Evolutionary conservation across 2,113 vertebrate species (phyloP).

Genomic region (Gobiocypris rarus): DNA sequence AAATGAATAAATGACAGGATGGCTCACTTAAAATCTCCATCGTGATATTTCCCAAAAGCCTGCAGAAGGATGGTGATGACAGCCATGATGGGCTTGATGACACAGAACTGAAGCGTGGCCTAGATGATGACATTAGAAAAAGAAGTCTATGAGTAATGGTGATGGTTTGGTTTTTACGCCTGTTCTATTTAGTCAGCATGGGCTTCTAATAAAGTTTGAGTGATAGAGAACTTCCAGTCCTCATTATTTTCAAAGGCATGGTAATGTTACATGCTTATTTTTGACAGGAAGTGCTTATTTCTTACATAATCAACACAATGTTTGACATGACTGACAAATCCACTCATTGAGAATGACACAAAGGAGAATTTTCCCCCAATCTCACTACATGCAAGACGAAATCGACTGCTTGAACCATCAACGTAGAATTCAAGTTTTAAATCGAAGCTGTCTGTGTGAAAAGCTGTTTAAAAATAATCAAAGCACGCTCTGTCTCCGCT

Average conservation of each 20-base stretch:
- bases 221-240: not conserved
- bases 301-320: constrained; percentile 15
- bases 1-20: constrained; percentile 16
- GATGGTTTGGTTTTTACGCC: not conserved
- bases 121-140: constrained; percentile 65
- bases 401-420: not conserved
- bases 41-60: constrained; percentile 91
- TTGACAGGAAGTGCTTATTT: constrained; percentile 12
- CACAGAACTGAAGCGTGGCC: constrained; percentile 97
- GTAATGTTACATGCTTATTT: constrained; percentile 5
- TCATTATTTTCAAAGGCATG: constrained; percentile 10
- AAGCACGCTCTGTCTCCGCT: constrained; percentile 3
- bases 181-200: not conserved
- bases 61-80: constrained; percentile 91
- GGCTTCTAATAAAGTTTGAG: not conserved
- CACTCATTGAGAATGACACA: constrained; percentile 10
- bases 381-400: not conserved
- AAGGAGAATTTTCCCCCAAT: constrained; percentile 8
- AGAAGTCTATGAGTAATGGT: not conserved
- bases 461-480: constrained; percentile 23
- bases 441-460: constrained; percentile 26
- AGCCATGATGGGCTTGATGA: constrained; percentile 95
- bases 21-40: constrained; percentile 96
- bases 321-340: constrained; percentile 26
- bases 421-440: constrained; percentile 5